Evolutionary conservation across 1,140 invertebrate genomes (phyloP), one percentile per base, ranked within the genome.

Genomic region (Pomacea maculata): DNA sequence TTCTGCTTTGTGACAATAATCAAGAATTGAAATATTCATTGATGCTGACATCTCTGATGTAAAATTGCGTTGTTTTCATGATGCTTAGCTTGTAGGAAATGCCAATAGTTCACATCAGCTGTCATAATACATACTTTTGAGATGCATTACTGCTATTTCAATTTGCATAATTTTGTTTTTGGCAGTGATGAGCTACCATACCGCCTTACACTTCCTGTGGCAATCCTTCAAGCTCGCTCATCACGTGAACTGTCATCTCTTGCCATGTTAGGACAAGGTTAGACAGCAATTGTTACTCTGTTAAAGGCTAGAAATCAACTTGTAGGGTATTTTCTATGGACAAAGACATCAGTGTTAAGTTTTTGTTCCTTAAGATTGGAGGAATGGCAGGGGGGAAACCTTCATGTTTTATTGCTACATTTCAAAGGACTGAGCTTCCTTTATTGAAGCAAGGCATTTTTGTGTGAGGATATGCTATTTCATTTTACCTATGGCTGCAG

Each of bases 101-200:
- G 34, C 34, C 34, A 45, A 45, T 45, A 45, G 34, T 45, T 6
- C 34, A 45, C 34, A 45, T 6, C 34, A 45, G 2, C 34, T 45
- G 6, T 45, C 2, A 45, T 45, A 6, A 45, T 45, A 45, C 2
- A 2, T 45, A 6, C 34, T 72, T 55, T 79, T 25, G 21, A 34
- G 64, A 14, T 79, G 25, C 61, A 17, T 70, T 14, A 15, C 14
- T 79, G 12, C 25, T 68, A 19, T 57, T 75, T 54, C 7, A 61
- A 61, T 14, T 6, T 11, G 15, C 57, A 61, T 61, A 0, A 17
- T 61, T 61, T 61, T 61, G 15, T 14, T 54, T 88, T 88, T 93
- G 92, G 64, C 92, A 96, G 96, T 92, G 97, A 98, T 91, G 97
- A 99, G 92, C 92, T 99, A 83, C 97, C 97, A 65, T 96, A 97